Base-by-base conservation (phyloP, 2,888 invertebrate genomes). In the Xanthostigma xanthostigma region DNA sequence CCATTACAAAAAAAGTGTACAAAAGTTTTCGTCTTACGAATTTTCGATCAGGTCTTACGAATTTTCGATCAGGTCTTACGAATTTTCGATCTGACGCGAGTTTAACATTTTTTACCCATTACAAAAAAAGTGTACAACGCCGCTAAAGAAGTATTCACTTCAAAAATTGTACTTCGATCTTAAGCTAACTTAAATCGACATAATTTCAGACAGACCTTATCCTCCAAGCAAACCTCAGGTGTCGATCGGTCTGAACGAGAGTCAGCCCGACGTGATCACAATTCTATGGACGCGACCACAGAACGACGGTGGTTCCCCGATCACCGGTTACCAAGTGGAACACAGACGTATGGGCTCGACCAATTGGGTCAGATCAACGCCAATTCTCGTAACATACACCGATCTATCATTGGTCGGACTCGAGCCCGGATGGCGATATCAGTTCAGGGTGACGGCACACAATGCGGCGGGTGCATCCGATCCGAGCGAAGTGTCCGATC, bases 381-480 rank as follows among this genome's bases (percentile, higher is more conserved):
- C 87, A 9, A 73, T 79, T 13, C 72, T 85, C 4, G 82, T 87
- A 33, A 68, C 73, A 36, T 75, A 76, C 38, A 81, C 84, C 33
- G 87, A 90, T 66, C 73, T 88, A 36, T 78, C 85, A 42, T 74
- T 92, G 39, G 81, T 83, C 55, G 89, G 89, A 14, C 72, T 92
- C 37, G 86, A 87, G 60, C 88, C 89, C 1, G 90, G 89, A 48
- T 85, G 86, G 76, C 75, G 85, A 45, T 90, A 91, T 65, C 88
- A 85, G 69, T 94, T 95, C 73, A 78, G 96, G 50, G 86, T 95
- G 12, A 83, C 85, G 49, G 94, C 96, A 1, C 81, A 93, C 64
- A 97, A 97, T 69, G 81, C 84, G 36, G 83, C 89, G 34, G 97
- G 97, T 2, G 70, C 80, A 52, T 90, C 90, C 1, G 81, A 82